Base-by-base conservation (phyloP, 2,888 invertebrate species). In the Papilio protenor region DNA sequence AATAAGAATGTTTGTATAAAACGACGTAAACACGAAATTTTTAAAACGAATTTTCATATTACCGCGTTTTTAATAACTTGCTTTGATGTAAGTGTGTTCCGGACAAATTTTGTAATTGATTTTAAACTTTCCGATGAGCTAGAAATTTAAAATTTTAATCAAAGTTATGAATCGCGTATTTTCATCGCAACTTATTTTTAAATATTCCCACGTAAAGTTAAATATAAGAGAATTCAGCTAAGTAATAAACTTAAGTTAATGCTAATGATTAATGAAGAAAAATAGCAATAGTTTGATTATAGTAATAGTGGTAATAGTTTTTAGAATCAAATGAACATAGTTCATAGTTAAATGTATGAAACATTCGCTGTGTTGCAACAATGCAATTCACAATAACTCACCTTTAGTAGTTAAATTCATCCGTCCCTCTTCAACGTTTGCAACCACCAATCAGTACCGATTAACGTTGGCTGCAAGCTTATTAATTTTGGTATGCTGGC, bases 401-500 rank as follows among this genome's bases (percentile, higher is more conserved):
- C 94, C 93, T 83, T 90, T 94, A 83, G 94, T 94, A 88, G 94
- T 94, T 91, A 94, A 90, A 94, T 94, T 94, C 94, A 94, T 94
- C 87, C 94, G 94, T 90, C 86, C 90, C 92, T 92, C 92, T 92
- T 92, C 87, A 91, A 82, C 83, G 88, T 86, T 87, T 87, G 84
- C 90, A 87, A 88, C 87, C 91, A 88, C 87, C 91, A 93, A 93
- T 94, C 92, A 92, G 89, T 86, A 86, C 86, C 86, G 92, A 91
- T 92, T 91, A 90, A 88, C 87, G 89, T 87, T 88, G 89, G 88
- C 87, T 89, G 88, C 88, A 86, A 85, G 89, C 89, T 91, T 92
- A 93, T 92, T 93, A 94, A 91, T 91, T 91, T 91, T 86, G 94
- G 93, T 90, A 94, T 93, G 91, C 89, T 85, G 87, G 88, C 83